Evolutionary conservation across 2,888 invertebrate genomes (phyloP).

Genomic region (Cybosia mesomella): DNA sequence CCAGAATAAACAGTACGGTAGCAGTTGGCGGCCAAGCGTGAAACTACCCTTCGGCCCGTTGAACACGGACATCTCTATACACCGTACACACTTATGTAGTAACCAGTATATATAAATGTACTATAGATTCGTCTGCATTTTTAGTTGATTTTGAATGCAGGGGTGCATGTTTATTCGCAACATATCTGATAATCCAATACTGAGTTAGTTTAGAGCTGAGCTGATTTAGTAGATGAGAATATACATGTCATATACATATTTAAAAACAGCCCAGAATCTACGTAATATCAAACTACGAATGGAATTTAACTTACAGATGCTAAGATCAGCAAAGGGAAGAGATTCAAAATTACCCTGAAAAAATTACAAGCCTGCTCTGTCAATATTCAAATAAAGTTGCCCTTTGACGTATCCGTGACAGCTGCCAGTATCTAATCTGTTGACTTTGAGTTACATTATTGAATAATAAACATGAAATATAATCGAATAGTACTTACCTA

Average conservation of each 20-base stretch:
- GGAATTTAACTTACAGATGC: no score
- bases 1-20: conserved; percentile 52
- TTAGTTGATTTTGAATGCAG: not conserved
- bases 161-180: not conserved
- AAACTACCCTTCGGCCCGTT: conserved; percentile 65
- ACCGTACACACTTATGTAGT: conserved; percentile 19
- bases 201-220: not conserved
- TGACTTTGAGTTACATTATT: no score
- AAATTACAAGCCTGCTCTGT: no score
- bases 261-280: not conserved
- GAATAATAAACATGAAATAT: no score
- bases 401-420: no score
- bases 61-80: conserved; percentile 62
- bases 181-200: not conserved
- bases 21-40: conserved; percentile 61
- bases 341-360: not conserved
- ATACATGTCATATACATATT: not conserved
- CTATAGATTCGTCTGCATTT: conserved; percentile 15
- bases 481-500: no score
- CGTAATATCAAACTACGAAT: not conserved
- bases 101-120: conserved; percentile 5
- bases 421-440: no score
- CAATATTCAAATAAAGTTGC: no score
- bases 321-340: no score
- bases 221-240: not conserved